Base-by-base conservation (phyloP, 2,888 invertebrate species). In the Tortricodes alternella region DNA sequence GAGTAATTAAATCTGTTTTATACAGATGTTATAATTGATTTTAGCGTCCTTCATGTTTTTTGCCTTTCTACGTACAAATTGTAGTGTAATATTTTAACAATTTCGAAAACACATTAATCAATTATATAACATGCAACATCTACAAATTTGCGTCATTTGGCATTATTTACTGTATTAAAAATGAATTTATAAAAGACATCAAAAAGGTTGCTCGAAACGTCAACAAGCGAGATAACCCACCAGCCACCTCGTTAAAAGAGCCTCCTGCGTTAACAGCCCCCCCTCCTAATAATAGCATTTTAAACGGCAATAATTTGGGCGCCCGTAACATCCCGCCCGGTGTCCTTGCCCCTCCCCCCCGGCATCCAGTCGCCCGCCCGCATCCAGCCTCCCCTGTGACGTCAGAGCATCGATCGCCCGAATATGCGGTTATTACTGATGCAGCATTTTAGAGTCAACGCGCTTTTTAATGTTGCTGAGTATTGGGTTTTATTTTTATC, bases 371-470 rank as follows among this genome's bases (percentile, higher is more conserved):
- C 74, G 11, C 61, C 62, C 41, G 68, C 72, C 66, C 70, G 68
- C 83, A 81, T 81, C 81, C 80, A 79, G 80, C 77, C 65, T 62
- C 66, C 67, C 4, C n/a, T 55, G 76, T 88, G 88, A 89, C 89
- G 89, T 89, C 87, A 89, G 62, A 71, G 73, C 74, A 88, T 89
- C 89, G 89, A 89, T 89, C 89, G 81, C 57, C 70, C 68, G 76
- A 81, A 74, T 69, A 71, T 73, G 73, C 74, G 71, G 71, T 68
- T 70, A 71, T 74, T 72, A 71, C 71, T 68, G 72, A 68, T 76
- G 74, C 68, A 69, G 66, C 62, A 43, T 61, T 51, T 56, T 58
- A 60, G 49, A 49, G 50, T 56, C 35, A 39, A 53, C 41, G 44
- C 46, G 51, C 13, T 39, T 62, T 59, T 61, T 50, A 53, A 50